Conservation (phyloP, 2,113 vertebrate genomes). For the Herpailurus yagouaroundi region DNA sequence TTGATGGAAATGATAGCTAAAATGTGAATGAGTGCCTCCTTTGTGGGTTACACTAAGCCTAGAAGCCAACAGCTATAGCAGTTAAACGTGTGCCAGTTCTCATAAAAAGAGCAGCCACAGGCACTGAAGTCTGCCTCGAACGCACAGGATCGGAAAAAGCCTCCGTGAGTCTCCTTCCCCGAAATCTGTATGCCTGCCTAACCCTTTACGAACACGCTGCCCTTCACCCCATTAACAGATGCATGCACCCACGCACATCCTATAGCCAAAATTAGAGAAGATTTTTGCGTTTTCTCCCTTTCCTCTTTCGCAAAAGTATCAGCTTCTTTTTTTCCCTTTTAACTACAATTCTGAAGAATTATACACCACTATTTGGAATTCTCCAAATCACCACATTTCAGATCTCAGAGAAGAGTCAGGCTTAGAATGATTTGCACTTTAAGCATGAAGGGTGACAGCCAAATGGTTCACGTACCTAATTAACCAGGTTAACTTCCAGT, state of each 20-base stretch:
- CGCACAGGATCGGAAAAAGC: neutral
- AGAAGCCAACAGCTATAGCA: constrained; percentile 60
- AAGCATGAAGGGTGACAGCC: neutral
- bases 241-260: neutral
- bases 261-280: neutral
- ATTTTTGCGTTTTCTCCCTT: neutral
- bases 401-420: constrained; percentile 50
- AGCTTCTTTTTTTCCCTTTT: neutral
- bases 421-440: constrained; percentile 20
- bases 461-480: neutral
- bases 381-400: constrained; percentile 52
- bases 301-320: neutral
- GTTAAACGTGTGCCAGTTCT: constrained; percentile 49
- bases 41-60: constrained; percentile 53
- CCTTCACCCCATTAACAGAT: neutral
- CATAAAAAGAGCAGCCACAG: constrained; percentile 59
- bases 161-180: neutral
- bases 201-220: neutral
- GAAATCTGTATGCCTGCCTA: neutral
- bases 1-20: constrained; percentile 52
- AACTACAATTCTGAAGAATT: constrained; percentile 38
- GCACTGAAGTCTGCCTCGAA: neutral
- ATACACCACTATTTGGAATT: neutral
- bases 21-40: constrained; percentile 61
- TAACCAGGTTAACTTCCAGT: neutral